Base-by-base conservation (phyloP, 2,797 vertebrate species). In the Periophthalmus magnuspinnatus region DNA sequence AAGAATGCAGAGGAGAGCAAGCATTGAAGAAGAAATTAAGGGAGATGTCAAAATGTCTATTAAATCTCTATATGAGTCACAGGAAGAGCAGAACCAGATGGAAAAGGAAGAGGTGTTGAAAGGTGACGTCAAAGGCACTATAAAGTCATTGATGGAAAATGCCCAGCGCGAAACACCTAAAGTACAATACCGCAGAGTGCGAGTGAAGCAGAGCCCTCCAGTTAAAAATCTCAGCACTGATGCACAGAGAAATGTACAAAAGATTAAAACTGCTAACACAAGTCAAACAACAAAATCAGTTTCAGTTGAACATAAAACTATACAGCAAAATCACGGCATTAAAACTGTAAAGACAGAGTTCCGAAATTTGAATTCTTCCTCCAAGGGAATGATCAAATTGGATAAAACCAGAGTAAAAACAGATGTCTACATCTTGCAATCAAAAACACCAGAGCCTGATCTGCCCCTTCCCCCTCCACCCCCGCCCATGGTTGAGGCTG, bases 391-490 rank as follows among this genome's bases (percentile, higher is more conserved):
- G 75, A 90, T 84, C 81, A 93, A 87, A 81, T 50, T 84, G 45
- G 82, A 91, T 58, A 91, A 92, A 86, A 89, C 88, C 65, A 93
- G 88, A 81, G 87, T 91, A 21, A 82, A 78, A 77, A 90, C 88
- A 54, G 91, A 92, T 77, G 86, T 76, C 77, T 88, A 90, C 13
- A 22, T 78, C 24, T 78, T 92, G 59, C 83, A 90, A 61, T 17
- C 84, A 48, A 79, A 81, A 70, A 17, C 63, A 2, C 70, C 80
- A 80, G 93, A 95, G 78, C 76, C 81, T 60, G 94, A 96, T 68
- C 86, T 95, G 67, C 95, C 95, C 72, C 92, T 95, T 55, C 95
- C 94, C 73, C 92, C 94, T 19, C 94, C 95, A 68, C 94, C 95
- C 79, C 93, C 94, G 81, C 89, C 92, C 19, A 54, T 90, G 69